Base-by-base conservation (phyloP, 1,140 invertebrate species). In the Trachymyrmex cornetzi region DNA sequence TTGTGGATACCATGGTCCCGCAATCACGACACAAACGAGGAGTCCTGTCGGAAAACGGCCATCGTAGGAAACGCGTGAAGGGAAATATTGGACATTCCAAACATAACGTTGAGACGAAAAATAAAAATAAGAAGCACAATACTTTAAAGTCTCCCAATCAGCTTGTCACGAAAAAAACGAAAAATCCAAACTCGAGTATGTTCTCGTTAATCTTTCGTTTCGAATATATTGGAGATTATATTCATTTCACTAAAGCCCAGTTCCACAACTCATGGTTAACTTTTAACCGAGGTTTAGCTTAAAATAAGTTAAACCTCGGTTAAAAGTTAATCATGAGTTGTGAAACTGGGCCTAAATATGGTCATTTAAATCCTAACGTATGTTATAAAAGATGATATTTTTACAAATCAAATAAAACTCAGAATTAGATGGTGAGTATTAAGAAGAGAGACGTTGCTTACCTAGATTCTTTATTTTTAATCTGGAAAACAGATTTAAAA, bases 51-150 rank as follows among this genome's bases (percentile, higher is more conserved):
- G 24, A 63, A 24, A 27, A 44, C 6, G 19, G 50, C 2, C 24
- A 63, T n/a, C 34, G 6, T 6, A 64, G 4, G 12, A 50, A 64
- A 50, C 48, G 27, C 12, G 3, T 48, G 24, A 77, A 59, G 3
- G 27, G 38, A 82, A 61, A 19, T 12, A n/a, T 1, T 9, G 50
- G 57, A 14, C 61, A 55, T 19, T 30, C 69, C 0, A 80, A 57
- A 22, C 3, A 64, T 38, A 24, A 9, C 1, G 48, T 66, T 5
- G 22, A 7, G 12, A 22, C 12, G 19, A 14, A 53, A 48, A 34
- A 77, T 0, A 16, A 1, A 34, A 24, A 57, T 9, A 81, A 91
- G 50, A 79, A 24, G 16, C 22, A 71, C 7, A 61, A 14, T 44
- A 27, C 11, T 1, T 66, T 14, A 19, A 77, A 53, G 11, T 64